A percentile compares a stretch with the other conserved stretches of the same genome.
Evolutionary conservation across 2,797 vertebrate genomes (phyloP).

Genomic region (Simalia tracyae): DNA sequence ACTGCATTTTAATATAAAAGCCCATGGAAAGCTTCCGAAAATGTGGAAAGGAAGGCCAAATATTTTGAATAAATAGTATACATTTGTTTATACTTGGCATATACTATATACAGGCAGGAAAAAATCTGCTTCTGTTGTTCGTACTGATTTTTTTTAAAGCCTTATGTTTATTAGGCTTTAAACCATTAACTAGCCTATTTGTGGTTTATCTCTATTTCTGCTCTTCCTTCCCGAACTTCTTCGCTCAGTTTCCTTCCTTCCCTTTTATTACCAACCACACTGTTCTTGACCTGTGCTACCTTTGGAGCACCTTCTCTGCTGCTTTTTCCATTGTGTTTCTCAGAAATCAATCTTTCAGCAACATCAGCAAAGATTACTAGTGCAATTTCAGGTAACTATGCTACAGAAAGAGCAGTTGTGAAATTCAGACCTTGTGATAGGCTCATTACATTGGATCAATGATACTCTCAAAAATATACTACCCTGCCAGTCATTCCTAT

Average conservation of each 20-base stretch:
- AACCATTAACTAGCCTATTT: background rate
- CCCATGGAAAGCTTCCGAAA: background rate
- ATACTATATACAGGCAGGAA: background rate
- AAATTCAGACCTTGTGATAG: conserved; percentile 48
- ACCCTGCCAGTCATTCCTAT: conserved; percentile 25
- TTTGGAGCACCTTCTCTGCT: background rate
- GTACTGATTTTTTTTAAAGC: background rate
- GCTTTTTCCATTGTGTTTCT: conserved; percentile 36
- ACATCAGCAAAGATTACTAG: conserved; percentile 26
- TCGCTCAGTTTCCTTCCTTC: conserved; percentile 32
- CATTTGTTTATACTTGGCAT: background rate
- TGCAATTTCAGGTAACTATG: conserved; percentile 38
- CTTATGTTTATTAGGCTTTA: background rate
- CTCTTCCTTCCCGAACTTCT: conserved; percentile 9
- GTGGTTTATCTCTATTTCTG: background rate
- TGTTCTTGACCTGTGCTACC: conserved; percentile 39
- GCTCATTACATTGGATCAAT: conserved; percentile 53
- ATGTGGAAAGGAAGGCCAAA: background rate
- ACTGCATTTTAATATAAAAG: background rate
- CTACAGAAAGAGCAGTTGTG: conserved; percentile 46
- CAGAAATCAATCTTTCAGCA: conserved; percentile 56
- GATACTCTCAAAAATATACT: conserved; percentile 43
- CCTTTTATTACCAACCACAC: conserved; percentile 5
- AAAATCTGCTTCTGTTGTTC: background rate
- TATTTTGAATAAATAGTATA: background rate